Percentiles rank a stretch among this genome's conserved stretches.
Evolutionary conservation across 2,113 vertebrate species (phyloP).

Genomic region (Alces alces): DNA sequence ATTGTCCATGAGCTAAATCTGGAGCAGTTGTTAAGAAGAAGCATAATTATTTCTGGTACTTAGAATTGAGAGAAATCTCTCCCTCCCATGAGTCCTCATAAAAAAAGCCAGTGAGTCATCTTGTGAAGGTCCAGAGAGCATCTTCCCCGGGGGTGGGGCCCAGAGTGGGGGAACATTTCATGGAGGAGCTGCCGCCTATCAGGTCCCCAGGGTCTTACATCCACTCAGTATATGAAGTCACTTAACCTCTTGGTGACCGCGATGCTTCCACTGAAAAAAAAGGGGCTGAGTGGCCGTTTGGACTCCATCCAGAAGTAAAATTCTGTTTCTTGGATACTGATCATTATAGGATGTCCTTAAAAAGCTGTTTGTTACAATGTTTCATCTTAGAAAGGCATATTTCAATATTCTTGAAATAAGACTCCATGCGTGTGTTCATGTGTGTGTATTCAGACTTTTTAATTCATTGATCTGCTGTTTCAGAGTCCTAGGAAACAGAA

Average conservation of each 20-base stretch:
- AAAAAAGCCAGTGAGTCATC: slow-evolving; percentile 30
- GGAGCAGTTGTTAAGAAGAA: background rate
- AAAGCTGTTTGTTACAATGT: background rate
- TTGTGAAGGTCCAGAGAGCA: background rate
- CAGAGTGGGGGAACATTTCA: background rate
- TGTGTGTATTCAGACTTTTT: background rate
- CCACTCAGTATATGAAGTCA: background rate
- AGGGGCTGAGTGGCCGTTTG: background rate
- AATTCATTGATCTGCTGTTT: background rate
- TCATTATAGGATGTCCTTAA: background rate
- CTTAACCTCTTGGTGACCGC: background rate
- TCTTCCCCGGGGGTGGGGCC: rapidly evolving
- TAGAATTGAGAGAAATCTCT: background rate
- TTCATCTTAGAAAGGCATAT: background rate
- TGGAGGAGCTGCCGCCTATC: background rate
- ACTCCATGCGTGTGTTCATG: background rate
- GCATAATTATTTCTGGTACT: background rate
- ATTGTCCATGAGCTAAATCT: background rate
- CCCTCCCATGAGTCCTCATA: background rate
- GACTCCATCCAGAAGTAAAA: background rate
- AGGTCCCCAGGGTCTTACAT: background rate
- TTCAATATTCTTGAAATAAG: background rate
- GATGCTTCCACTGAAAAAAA: background rate
- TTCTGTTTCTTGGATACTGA: slow-evolving; percentile 7
- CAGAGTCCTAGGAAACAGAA: background rate